Percentiles rank a stretch among this genome's conserved stretches.
Conservation (phyloP, 1,140 invertebrate species). For the Orchesella cincta region DNA sequence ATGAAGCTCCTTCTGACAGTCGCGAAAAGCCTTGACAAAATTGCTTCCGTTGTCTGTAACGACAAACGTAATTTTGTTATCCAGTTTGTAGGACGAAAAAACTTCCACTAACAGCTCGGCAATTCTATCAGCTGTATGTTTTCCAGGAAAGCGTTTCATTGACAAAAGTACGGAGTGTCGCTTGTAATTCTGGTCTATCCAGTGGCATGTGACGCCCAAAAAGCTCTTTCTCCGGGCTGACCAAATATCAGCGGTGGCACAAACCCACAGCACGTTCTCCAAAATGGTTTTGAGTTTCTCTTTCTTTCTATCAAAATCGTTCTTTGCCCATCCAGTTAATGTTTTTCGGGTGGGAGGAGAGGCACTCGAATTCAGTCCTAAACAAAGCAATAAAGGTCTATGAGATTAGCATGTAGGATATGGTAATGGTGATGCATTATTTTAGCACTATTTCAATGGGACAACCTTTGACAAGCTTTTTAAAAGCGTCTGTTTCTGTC, state of each 20-base stretch:
- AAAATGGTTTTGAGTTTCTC: background rate
- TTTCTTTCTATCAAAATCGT: background rate
- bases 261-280: background rate
- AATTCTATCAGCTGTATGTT: background rate
- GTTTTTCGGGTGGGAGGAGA: background rate
- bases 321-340: background rate
- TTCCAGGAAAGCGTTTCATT: background rate
- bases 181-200: background rate
- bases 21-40: slow-evolving; percentile 25
- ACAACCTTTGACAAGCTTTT: background rate
- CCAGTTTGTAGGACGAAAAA: background rate
- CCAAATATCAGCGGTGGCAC: slow-evolving; percentile 9
- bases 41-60: slow-evolving; percentile 19
- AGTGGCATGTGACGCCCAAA: slow-evolving; percentile 8
- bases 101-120: background rate
- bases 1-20: background rate
- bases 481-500: background rate
- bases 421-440: too few relatives aligned
- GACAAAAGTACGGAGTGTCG: background rate
- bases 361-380: background rate
- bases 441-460: too few relatives aligned
- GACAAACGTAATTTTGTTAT: background rate
- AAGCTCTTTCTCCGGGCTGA: background rate
- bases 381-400: background rate
- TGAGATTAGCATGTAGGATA: background rate